Evolutionary conservation across 2,113 vertebrate species (phyloP).

Genomic region (Myiozetetes cayanensis): DNA sequence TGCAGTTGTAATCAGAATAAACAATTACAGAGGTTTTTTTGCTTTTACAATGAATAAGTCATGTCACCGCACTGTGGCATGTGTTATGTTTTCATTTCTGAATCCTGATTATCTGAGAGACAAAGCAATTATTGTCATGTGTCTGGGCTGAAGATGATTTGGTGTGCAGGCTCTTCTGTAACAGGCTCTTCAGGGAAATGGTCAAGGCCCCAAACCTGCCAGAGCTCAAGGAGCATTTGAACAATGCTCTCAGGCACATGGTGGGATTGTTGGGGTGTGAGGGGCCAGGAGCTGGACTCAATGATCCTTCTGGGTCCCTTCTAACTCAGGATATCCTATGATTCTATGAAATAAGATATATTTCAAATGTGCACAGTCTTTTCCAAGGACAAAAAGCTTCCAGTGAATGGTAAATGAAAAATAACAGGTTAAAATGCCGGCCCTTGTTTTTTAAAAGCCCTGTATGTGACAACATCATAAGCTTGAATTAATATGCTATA

Average conservation of each 20-base stretch:
- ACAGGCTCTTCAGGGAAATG: background rate
- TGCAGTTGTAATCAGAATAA: background rate
- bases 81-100: background rate
- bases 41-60: background rate
- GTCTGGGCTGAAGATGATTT: background rate
- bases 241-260: background rate
- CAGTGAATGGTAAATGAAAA: background rate
- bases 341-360: background rate
- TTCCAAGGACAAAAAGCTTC: background rate
- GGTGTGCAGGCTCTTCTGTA: background rate
- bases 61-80: background rate
- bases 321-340: background rate
- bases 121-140: background rate
- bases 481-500: background rate
- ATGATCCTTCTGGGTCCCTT: background rate
- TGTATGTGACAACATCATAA: background rate
- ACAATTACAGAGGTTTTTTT: background rate
- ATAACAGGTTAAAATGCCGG: background rate
- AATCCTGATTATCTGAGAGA: background rate
- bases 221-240: background rate
- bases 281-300: background rate
- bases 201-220: background rate
- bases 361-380: background rate
- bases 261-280: background rate
- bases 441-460: background rate